Percentiles rank a stretch among this genome's conserved stretches.
These are phyloP conservation scores for Podarcis muralis DNA, from an alignment of 2,113 vertebrate genomes.

Conservation along the genomic window DNA sequence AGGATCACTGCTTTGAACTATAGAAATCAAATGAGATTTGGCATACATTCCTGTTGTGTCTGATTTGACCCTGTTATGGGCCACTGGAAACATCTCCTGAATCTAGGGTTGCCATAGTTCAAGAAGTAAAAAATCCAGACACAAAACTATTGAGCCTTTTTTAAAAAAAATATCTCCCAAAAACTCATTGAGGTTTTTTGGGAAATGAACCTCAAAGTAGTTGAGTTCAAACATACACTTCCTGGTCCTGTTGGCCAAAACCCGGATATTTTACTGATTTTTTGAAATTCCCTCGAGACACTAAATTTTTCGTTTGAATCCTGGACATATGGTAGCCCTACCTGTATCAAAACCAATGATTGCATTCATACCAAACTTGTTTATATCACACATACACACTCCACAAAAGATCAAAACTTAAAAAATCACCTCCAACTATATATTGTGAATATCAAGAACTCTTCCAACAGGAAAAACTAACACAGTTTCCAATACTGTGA, in stretches of 20 bases:
- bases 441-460: constrained; percentile 46
- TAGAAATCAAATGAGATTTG: neutral
- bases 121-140: too few species aligned
- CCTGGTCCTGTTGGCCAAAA: too few species aligned
- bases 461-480: constrained; percentile 30
- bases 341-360: neutral
- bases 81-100: neutral
- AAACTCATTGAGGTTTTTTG: too few species aligned
- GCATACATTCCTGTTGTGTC: neutral
- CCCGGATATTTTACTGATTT: too few species aligned
- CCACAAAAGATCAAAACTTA: neutral
- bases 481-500: constrained; percentile 36
- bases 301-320: too few species aligned
- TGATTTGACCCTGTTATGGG: neutral
- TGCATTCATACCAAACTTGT: neutral
- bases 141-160: too few species aligned
- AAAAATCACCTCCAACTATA: neutral
- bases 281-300: too few species aligned
- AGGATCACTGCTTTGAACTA: neutral
- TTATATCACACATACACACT: neutral
- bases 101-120: too few species aligned
- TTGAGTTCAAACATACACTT: too few species aligned
- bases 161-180: too few species aligned
- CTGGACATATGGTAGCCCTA: too few species aligned
- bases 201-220: too few species aligned